phyloP scores from a whole-genome alignment of 2,797 vertebrate genomes.

The Helarctos malayanus region DNA sequence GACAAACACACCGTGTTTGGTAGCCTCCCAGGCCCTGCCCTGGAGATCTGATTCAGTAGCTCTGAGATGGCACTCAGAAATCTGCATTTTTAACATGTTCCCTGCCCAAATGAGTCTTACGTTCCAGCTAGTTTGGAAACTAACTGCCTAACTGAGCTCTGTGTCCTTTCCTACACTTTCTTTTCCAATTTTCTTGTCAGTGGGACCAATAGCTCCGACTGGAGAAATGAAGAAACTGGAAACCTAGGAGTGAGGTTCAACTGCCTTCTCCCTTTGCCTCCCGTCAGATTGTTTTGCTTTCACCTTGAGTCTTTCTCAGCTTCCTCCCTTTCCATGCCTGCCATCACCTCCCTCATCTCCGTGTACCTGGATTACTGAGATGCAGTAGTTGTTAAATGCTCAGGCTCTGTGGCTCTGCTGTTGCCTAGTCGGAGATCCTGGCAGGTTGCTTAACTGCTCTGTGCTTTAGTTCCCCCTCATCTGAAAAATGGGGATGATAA shows the following conservation, averaged over 20 bases:
- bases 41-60: background rate
- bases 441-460: conserved; percentile 14
- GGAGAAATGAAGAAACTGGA: background rate
- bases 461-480: conserved; percentile 1
- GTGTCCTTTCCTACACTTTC: background rate
- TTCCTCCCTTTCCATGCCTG: background rate
- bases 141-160: background rate
- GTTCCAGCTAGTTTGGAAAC: background rate
- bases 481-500: background rate
- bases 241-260: background rate
- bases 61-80: background rate
- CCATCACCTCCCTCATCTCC: background rate
- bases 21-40: background rate
- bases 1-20: background rate
- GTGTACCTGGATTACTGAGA: background rate
- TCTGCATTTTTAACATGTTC: background rate
- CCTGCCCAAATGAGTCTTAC: background rate
- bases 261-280: background rate
- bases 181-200: background rate
- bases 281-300: background rate
- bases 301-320: background rate
- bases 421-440: background rate
- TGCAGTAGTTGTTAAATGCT: background rate
- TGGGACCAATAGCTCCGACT: background rate
- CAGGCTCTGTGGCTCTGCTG: background rate